These are phyloP conservation scores for Odontomachus brunneus DNA, from an alignment of 1,140 invertebrate genomes.

Conservation along the genomic window DNA sequence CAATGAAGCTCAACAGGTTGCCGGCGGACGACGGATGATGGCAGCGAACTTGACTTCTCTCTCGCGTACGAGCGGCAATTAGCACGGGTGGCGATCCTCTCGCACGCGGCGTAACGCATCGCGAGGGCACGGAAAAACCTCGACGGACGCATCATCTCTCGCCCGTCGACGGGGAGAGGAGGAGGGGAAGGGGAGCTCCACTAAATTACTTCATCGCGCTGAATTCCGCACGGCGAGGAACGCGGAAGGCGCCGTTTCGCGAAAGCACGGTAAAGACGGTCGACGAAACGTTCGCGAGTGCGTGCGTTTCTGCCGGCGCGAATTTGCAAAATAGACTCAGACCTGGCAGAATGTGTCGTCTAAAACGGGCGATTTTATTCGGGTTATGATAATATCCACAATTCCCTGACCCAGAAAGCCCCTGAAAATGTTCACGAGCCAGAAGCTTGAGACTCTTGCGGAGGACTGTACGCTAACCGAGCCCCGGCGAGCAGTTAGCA, in stretches of 20 bases:
- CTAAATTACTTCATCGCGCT: conserved; percentile 20
- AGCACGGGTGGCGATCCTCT: conserved; percentile 20
- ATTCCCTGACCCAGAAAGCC: too few relatives aligned
- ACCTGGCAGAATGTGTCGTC: too few relatives aligned
- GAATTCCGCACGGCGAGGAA: background rate
- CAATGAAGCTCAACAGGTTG: conserved; percentile 55
- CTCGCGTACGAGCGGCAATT: conserved; percentile 27
- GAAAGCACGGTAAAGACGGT: too few relatives aligned
- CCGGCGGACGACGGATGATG: conserved; percentile 8
- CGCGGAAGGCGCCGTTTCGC: background rate
- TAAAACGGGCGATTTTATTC: too few relatives aligned
- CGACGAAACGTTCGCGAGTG: too few relatives aligned
- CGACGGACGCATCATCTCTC: conserved; percentile 5
- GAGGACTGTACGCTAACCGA: conserved; percentile 63
- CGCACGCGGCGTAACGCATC: conserved; percentile 15
- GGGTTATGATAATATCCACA: too few relatives aligned
- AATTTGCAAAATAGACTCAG: too few relatives aligned
- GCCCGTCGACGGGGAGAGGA: too few relatives aligned
- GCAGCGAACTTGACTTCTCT: conserved; percentile 19
- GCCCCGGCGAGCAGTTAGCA: conserved; percentile 70
- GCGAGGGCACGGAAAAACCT: background rate
- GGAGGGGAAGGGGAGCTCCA: background rate
- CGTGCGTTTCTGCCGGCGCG: too few relatives aligned
- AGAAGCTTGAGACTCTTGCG: conserved; percentile 21
- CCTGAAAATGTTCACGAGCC: too few relatives aligned